These are phyloP conservation scores for Papilio glaucus DNA, from an alignment of 1,140 invertebrate species.

Conservation along the genomic window DNA sequence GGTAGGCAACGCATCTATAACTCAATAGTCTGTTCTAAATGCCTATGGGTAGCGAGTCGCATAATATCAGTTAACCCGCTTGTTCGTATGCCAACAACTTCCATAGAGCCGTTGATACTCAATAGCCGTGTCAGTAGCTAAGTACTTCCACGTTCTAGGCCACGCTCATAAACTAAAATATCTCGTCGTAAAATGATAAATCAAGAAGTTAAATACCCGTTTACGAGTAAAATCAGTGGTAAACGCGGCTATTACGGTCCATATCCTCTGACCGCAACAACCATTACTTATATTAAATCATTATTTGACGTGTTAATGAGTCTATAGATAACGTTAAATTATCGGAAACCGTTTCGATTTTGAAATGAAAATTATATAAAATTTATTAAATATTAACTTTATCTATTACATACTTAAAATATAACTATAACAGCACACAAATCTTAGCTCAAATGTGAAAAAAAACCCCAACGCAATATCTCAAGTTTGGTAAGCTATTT, in stretches of 20 bases:
- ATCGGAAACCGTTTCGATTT: constrained; percentile 18
- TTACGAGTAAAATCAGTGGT: constrained; percentile 7
- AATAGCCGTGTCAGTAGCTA: no score
- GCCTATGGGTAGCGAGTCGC: no score
- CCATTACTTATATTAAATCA: constrained; percentile 13
- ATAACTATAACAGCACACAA: no score
- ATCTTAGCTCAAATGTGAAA: no score
- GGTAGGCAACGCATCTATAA: no score
- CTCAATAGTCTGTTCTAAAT: no score
- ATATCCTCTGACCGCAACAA: neutral
- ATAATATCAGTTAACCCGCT: no score
- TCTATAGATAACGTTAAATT: constrained; percentile 5
- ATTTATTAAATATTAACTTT: neutral
- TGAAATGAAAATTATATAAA: constrained; percentile 8
- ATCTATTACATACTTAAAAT: neutral
- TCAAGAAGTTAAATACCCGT: constrained; percentile 5
- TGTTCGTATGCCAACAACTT: no score
- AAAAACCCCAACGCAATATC: no score
- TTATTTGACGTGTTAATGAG: constrained; percentile 15
- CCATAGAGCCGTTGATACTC: no score
- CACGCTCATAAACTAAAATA: neutral
- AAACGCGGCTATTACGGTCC: constrained; percentile 16
- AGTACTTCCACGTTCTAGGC: neutral
- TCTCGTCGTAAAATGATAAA: constrained; percentile 22
- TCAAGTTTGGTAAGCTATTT: no score